Evolutionary conservation across 2,797 vertebrate species (phyloP).

Genomic region (Alcedo atthis): DNA sequence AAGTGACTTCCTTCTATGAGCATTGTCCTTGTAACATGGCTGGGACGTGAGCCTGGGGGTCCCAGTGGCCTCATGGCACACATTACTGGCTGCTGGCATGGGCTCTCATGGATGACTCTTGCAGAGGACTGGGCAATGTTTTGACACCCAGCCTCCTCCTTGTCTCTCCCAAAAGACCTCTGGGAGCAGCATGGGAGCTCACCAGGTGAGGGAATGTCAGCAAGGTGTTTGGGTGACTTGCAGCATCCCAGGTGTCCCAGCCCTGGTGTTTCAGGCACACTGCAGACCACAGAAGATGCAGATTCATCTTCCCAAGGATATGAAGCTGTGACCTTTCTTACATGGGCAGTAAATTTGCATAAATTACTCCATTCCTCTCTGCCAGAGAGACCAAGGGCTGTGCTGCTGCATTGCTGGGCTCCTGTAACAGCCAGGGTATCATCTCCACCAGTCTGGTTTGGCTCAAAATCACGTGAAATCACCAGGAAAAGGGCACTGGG

Average conservation of each 20-base stretch:
- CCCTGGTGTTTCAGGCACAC: neutral
- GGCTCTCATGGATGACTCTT: neutral
- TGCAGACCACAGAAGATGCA: neutral
- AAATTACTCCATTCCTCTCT: neutral
- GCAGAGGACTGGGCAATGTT: neutral
- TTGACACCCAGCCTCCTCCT: neutral
- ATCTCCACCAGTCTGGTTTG: neutral
- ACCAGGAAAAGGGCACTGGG: neutral
- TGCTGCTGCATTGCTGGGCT: rapidly evolving
- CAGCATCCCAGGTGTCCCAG: neutral
- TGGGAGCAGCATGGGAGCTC: rapidly evolving
- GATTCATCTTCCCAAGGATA: neutral
- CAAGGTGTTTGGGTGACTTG: neutral
- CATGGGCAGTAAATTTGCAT: neutral
- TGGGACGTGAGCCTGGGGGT: rapidly evolving
- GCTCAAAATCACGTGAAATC: neutral
- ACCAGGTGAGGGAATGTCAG: neutral
- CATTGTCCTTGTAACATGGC: rapidly evolving
- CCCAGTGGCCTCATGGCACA: rapidly evolving
- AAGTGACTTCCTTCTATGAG: neutral
- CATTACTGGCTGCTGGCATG: rapidly evolving
- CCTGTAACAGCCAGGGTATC: neutral
- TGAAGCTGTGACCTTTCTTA: neutral
- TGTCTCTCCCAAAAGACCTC: neutral
- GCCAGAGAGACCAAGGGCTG: neutral